Percentiles rank a stretch among this genome's conserved stretches.
Conservation (phyloP, 2,888 invertebrate species). For the Eristalis arbustorum region DNA sequence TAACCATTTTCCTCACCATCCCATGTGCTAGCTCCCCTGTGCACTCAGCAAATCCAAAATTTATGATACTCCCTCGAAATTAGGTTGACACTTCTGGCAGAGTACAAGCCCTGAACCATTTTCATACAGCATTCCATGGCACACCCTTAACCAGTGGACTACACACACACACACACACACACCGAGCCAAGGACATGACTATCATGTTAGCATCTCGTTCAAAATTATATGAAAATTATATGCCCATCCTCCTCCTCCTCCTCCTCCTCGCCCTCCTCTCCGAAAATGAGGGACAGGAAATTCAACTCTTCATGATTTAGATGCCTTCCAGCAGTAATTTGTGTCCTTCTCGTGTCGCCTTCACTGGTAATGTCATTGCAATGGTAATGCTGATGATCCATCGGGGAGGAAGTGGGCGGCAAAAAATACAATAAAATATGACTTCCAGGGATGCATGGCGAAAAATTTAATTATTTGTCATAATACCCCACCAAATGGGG, state of each 20-base stretch:
- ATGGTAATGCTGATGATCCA: background rate
- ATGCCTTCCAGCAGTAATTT: constrained; percentile 57
- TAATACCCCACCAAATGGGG: constrained; percentile 39
- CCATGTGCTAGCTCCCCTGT: background rate
- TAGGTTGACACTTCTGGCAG: constrained; percentile 69
- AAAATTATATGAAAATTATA: constrained; percentile 60
- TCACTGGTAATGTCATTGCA: constrained; percentile 16
- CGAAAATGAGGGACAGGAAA: constrained; percentile 14
- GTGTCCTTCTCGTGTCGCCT: constrained; percentile 18
- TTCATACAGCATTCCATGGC: constrained; percentile 13
- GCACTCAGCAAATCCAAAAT: constrained; percentile 9
- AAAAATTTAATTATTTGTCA: constrained; percentile 68
- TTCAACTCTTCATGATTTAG: constrained; percentile 58
- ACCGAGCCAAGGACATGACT: constrained; percentile 35
- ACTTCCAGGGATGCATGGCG: constrained; percentile 1
- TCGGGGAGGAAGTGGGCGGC: background rate
- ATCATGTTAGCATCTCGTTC: constrained; percentile 28
- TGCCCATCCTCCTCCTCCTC: constrained; percentile 28
- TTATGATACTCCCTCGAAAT: constrained; percentile 40
- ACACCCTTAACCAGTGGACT: background rate
- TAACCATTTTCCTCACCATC: background rate
- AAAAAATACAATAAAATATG: background rate
- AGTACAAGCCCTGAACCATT: constrained; percentile 52
- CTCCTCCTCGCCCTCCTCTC: background rate
- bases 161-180: background rate